These are phyloP conservation scores for Probosciger aterrimus DNA, from an alignment of 2,113 vertebrate species.

Conservation along the genomic window DNA sequence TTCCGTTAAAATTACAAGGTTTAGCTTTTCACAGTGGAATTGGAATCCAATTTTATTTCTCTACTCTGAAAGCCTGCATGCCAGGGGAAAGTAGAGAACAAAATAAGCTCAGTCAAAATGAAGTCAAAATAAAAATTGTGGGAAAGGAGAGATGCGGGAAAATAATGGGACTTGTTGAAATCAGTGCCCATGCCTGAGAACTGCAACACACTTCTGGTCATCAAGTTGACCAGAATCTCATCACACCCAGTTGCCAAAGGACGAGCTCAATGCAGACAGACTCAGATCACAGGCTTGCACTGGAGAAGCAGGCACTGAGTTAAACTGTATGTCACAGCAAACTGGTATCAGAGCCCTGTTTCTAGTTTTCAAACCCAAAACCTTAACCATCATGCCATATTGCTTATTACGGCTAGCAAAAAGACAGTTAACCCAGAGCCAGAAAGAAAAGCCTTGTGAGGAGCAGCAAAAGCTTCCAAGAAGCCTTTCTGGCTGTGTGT, in stretches of 20 bases:
- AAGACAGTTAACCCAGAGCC: background rate
- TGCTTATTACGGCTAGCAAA: background rate
- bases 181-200: background rate
- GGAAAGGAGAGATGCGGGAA: background rate
- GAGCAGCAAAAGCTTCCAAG: background rate
- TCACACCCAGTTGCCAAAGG: too few species aligned
- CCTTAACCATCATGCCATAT: background rate
- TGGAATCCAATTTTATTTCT: background rate
- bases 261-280: background rate
- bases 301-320: background rate
- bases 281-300: background rate
- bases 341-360: too few species aligned
- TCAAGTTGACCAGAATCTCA: accelerated
- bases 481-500: background rate
- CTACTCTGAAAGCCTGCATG: background rate
- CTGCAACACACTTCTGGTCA: background rate
- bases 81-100: background rate
- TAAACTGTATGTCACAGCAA: accelerated
- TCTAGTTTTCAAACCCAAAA: background rate
- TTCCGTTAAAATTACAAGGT: background rate
- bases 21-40: background rate
- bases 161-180: background rate
- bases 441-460: background rate
- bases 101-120: background rate
- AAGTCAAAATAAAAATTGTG: background rate